These are phyloP conservation scores for Drosophila stalkeri DNA, from an alignment of 2,888 invertebrate genomes.

Conservation along the genomic window DNA sequence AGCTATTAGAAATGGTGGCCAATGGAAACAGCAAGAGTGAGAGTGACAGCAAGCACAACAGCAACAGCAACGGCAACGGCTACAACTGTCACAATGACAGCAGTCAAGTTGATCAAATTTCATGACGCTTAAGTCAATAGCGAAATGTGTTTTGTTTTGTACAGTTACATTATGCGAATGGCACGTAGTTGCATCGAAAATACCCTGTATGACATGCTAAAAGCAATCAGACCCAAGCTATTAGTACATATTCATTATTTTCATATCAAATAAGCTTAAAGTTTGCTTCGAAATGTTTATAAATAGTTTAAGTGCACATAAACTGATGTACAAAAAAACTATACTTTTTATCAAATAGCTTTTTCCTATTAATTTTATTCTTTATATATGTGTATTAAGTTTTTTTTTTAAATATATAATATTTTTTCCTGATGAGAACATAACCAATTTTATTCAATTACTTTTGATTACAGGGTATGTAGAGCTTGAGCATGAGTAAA, in stretches of 20 bases:
- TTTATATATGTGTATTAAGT: background rate
- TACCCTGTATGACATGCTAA: background rate
- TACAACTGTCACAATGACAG: conserved; percentile 13
- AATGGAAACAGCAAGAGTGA: conserved; percentile 6
- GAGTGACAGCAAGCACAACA: conserved; percentile 8
- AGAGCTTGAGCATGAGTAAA: background rate
- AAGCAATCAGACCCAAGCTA: background rate
- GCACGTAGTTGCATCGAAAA: conserved; percentile 4
- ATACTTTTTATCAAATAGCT: background rate
- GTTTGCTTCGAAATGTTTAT: background rate
- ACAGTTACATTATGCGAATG: conserved; percentile 29
- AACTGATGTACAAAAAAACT: background rate
- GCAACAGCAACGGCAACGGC: conserved; percentile 3
- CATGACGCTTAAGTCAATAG: conserved; percentile 37
- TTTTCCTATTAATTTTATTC: background rate
- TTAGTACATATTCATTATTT: background rate
- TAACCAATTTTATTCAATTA: no score
- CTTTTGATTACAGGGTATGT: conserved; percentile 1
- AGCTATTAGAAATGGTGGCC: conserved; percentile 58
- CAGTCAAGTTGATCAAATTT: conserved; percentile 40
- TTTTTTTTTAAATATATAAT: background rate
- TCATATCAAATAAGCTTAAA: background rate
- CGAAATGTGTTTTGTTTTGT: conserved; percentile 36
- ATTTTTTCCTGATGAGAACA: background rate
- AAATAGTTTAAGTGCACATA: background rate